A percentile compares a stretch with the other conserved stretches of the same genome.
Evolutionary conservation across 1,140 invertebrate species (phyloP).

Genomic region (Cotesia vestalis): DNA sequence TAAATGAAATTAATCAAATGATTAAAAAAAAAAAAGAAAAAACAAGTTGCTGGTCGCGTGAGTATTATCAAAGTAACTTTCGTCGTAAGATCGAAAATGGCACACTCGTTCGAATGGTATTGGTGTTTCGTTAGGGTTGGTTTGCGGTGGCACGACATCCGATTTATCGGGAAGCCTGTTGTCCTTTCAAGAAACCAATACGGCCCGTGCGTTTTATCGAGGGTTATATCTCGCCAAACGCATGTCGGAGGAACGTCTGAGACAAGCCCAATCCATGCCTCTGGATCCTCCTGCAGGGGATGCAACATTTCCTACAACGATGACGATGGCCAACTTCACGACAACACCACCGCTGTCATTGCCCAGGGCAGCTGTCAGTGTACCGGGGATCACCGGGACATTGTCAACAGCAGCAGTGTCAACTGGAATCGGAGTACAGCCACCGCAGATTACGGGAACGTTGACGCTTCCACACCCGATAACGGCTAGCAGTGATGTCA

Average conservation of each 20-base stretch:
- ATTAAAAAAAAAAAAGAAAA: conserved; percentile 27
- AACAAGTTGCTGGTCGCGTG: conserved; percentile 20
- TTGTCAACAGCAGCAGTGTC: conserved; percentile 22
- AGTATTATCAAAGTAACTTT: conserved; percentile 20
- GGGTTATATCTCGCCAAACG: conserved; percentile 46
- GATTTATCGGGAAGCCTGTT: conserved; percentile 52
- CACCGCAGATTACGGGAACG: conserved; percentile 32
- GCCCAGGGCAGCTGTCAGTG: background rate
- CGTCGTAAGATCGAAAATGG: conserved; percentile 21
- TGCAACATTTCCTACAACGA: conserved; percentile 43
- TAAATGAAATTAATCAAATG: background rate
- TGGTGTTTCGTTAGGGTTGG: conserved; percentile 52
- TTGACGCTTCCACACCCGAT: conserved; percentile 55
- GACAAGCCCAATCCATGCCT: conserved; percentile 42
- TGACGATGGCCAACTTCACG: conserved; percentile 38
- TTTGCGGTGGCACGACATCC: conserved; percentile 54
- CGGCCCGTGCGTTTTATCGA: conserved; percentile 44
- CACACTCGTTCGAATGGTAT: conserved; percentile 40
- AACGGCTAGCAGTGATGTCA: conserved; percentile 61
- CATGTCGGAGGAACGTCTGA: conserved; percentile 38
- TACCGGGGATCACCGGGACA: background rate
- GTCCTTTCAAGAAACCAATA: conserved; percentile 51
- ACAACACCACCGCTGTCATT: conserved; percentile 32
- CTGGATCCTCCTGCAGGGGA: conserved; percentile 44
- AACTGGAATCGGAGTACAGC: conserved; percentile 29